These are phyloP conservation scores for Chiloscyllium punctatum DNA, from an alignment of 2,797 vertebrate genomes.

Conservation along the genomic window DNA sequence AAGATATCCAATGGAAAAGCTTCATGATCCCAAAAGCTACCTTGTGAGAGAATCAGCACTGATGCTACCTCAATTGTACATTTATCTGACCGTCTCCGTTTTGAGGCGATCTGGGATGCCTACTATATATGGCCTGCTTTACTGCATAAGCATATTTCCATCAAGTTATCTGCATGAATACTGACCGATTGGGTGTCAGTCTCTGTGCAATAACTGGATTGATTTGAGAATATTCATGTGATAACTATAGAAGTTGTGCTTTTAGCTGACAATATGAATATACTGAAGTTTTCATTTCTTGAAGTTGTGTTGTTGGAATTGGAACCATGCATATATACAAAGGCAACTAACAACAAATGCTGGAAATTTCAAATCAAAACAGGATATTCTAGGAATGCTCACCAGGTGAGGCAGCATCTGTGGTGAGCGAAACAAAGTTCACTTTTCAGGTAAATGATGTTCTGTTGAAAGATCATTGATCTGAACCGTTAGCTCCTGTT, in stretches of 20 bases:
- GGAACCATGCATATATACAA: background rate
- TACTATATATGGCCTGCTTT: background rate
- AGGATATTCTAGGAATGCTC: background rate
- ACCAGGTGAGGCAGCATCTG: background rate
- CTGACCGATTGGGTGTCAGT: background rate
- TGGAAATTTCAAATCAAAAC: background rate
- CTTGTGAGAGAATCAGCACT: background rate
- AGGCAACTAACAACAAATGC: background rate
- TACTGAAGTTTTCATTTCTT: background rate
- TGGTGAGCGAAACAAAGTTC: background rate
- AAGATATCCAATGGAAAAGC: background rate
- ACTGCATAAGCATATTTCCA: background rate
- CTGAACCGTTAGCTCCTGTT: background rate
- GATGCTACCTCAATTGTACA: background rate
- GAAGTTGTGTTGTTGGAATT: background rate
- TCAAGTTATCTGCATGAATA: background rate
- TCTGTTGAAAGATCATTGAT: background rate
- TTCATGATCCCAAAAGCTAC: background rate
- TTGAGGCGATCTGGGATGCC: background rate
- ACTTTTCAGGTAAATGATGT: background rate
- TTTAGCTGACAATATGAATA: background rate
- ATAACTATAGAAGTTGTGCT: background rate
- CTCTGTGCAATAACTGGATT: background rate
- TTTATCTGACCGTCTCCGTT: background rate
- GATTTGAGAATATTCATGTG: background rate